These are phyloP conservation scores for Exephanes ischioxanthus DNA, from an alignment of 2,888 invertebrate genomes.

Conservation along the genomic window DNA sequence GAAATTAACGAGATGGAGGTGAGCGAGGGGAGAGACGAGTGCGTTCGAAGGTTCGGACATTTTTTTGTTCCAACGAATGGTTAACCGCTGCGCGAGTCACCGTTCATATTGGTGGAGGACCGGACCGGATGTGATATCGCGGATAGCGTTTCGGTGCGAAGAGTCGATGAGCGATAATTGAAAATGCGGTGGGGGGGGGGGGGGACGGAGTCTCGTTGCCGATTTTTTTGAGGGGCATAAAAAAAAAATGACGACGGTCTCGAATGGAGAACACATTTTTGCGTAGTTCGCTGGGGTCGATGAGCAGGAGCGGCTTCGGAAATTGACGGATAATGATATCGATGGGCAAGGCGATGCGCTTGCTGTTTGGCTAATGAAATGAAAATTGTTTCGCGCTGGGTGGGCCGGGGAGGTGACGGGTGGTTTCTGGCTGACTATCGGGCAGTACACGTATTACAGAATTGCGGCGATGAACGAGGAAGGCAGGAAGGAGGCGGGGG, in stretches of 20 bases:
- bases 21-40: not conserved
- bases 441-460: conserved; percentile 48
- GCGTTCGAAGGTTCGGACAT: not conserved
- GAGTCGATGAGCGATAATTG: not conserved
- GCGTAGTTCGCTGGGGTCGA: not conserved
- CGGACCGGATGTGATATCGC: not conserved
- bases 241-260: too few species aligned
- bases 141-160: not conserved
- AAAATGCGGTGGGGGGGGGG: too few species aligned
- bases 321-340: conserved; percentile 43
- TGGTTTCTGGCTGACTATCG: conserved; percentile 59
- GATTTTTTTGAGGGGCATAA: too few species aligned
- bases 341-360: conserved; percentile 34
- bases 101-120: not conserved
- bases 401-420: not conserved
- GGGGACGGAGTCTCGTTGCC: too few species aligned
- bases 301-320: not conserved
- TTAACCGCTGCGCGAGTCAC: not conserved
- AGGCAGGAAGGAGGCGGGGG: conserved; percentile 34
- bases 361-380: conserved; percentile 74
- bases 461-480: conserved; percentile 42
- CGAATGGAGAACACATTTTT: not conserved
- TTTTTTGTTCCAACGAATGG: not conserved
- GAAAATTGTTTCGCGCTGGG: conserved; percentile 70
- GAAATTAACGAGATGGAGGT: conserved; percentile 33